Evolutionary conservation across 2,888 invertebrate species (phyloP), one percentile per base, ranked within the genome.

Genomic region (Panzeria rudis): DNA sequence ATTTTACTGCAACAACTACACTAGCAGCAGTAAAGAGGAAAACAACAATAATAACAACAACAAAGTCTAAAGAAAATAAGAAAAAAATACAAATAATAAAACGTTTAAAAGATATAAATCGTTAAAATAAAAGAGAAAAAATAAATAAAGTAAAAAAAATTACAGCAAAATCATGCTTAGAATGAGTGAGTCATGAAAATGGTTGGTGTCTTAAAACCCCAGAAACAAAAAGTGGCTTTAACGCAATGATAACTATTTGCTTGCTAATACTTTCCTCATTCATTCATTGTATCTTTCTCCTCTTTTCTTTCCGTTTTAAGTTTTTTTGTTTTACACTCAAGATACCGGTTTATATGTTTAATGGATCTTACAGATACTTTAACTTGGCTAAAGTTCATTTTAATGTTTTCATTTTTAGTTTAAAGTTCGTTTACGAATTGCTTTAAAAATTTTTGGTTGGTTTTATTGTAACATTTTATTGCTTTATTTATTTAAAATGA

Each of bases 31-130:
- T 20, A 44, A 62, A 54, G 29, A 41, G 20, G 29, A 66, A 52
- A 25, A 15, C 29, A 50, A 56, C 20, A 17, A 75, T 11, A 52
- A 61, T 17, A 73, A 50, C 15, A 72, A 62, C 13, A 69, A 62
- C 20, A 75, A 29, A 56, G 13, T 17, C 38, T 69, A 44, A 66
- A 80, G 23, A 75, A 75, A 41, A 54, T 13, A 54, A 68, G 23
- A 56, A 62, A 66, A 0, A 62, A 32, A 59, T 17, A 38, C 47
- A 23, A n/a, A 9, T 29, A 59, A 61, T 56, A 61, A 73, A 83
- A 77, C 82, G 76, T 83, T 83, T 77, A 64, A 76, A 82, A 83
- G 82, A 82, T 82, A 85, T 82, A 85, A 85, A 85, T 85, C 82
- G 62, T 79, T 66, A 38, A 71, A 80, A 81, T 44, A 54, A 68